phyloP scores from a whole-genome alignment of 1,140 invertebrate species.

The Pseudomyrmex flavicornis region DNA sequence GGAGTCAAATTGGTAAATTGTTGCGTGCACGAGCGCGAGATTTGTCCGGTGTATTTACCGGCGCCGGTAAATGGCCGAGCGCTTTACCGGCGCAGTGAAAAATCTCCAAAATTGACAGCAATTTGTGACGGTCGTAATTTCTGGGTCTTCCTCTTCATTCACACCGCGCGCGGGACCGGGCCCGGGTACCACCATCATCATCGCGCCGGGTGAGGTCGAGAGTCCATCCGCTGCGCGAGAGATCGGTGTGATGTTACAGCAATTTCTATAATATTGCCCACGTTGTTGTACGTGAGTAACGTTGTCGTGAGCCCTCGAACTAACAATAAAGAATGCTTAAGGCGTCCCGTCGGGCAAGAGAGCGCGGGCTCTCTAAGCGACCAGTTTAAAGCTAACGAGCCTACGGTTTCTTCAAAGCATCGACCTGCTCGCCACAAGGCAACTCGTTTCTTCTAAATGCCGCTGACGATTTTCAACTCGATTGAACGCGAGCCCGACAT shows the following conservation, averaged over 20 bases:
- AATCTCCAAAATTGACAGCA: slow-evolving; percentile 74
- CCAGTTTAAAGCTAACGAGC: slow-evolving; percentile 50
- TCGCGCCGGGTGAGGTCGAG: slow-evolving; percentile 70
- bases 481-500: slow-evolving; percentile 51
- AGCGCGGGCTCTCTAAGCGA: slow-evolving; percentile 40
- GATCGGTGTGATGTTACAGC: slow-evolving; percentile 76
- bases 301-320: slow-evolving; percentile 65
- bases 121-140: slow-evolving; percentile 71
- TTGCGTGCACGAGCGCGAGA: slow-evolving; percentile 15
- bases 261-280: slow-evolving; percentile 75
- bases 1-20: slow-evolving; percentile 46
- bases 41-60: slow-evolving; percentile 28
- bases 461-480: slow-evolving; percentile 58
- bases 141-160: slow-evolving; percentile 68
- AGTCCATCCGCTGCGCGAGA: slow-evolving; percentile 69
- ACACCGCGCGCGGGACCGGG: slow-evolving; percentile 50
- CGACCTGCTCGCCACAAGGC: slow-evolving; percentile 36
- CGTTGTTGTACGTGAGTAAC: slow-evolving; percentile 73
- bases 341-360: slow-evolving; percentile 34
- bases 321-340: slow-evolving; percentile 68
- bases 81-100: slow-evolving; percentile 44
- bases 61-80: slow-evolving; percentile 32
- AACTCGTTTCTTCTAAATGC: slow-evolving; percentile 45
- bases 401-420: slow-evolving; percentile 33
- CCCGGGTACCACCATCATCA: slow-evolving; percentile 66